Evolutionary conservation across 2,888 invertebrate species (phyloP), one percentile per base, ranked within the genome.

Genomic region (Nomada ruficornis): DNA sequence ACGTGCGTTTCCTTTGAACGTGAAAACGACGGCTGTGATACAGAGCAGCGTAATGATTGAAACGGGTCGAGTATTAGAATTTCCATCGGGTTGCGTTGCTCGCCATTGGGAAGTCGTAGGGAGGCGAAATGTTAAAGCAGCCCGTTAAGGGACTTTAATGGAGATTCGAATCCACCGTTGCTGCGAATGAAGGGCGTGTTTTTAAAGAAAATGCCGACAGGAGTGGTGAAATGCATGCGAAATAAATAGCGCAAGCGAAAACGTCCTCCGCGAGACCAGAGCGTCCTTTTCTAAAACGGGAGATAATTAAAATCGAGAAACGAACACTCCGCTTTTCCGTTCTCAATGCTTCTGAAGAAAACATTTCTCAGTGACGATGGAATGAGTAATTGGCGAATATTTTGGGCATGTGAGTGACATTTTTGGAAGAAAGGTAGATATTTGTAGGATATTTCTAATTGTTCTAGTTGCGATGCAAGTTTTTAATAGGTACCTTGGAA

Each of bases 41-140:
- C 50, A 11, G 71, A 10, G 64, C 67, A 20, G 74, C 77, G 80
- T 72, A 77, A 83, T 81, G 62, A 73, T 62, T 47, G 65, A 50
- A 70, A 50, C 44, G 20, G 57, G 52, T 18, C 29, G 72, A 59
- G 77, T 77, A 80, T 84, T 80, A 76, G 20, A 72, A 74, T 83
- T 83, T 83, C 64, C 76, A 83, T 77, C 65, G 54, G n/a, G 23
- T 3, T 54, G 62, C 47, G 44, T 52, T 59, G 67, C 47, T 68
- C 68, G 54, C 26, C 55, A 67, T 57, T 55, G 47, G 72, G 20
- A 65, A 57, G 57, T 47, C 36, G 55, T 29, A 26, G 55, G 72
- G 26, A n/a, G 44, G 3, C 20, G 67, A 67, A 20, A 60, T 59
- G 18, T 23, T 52, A 67, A 57, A 26, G 23, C 55, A 52, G 29